These are phyloP conservation scores for Sebastes schlegelii DNA, from an alignment of 2,113 vertebrate species.

Conservation along the genomic window DNA sequence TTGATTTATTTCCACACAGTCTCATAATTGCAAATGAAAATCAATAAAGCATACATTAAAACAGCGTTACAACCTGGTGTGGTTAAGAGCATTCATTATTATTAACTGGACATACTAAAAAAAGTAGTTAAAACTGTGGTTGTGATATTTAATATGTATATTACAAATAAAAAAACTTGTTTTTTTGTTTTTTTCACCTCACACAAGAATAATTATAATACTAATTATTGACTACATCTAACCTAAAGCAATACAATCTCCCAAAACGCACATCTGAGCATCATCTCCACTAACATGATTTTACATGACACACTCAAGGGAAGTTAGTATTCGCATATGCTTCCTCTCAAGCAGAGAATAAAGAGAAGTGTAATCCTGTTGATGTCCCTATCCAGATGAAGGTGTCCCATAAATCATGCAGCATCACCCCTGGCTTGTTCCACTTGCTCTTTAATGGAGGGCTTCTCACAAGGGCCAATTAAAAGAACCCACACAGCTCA, in stretches of 20 bases:
- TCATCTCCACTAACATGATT: not conserved
- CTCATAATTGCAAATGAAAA: constrained; percentile 11
- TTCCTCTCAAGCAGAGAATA: constrained; percentile 50
- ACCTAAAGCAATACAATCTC: constrained; percentile 13
- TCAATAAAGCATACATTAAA: constrained; percentile 1
- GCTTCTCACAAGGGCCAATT: constrained; percentile 76
- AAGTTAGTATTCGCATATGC: constrained; percentile 28
- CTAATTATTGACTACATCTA: constrained; percentile 5
- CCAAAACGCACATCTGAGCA: not conserved
- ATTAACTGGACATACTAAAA: not conserved
- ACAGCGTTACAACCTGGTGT: not conserved
- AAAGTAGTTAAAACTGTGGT: not conserved
- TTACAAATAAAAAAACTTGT: not conserved
- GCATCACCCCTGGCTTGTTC: constrained; percentile 63
- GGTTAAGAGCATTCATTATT: constrained; percentile 3
- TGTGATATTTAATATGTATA: not conserved
- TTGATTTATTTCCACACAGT: not conserved
- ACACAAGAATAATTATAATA: not conserved
- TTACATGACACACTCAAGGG: not conserved
- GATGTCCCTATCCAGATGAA: constrained; percentile 63
- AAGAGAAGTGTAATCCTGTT: constrained; percentile 59
- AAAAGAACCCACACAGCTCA: constrained; percentile 71
- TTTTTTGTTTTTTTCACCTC: not conserved
- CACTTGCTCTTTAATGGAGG: constrained; percentile 64
- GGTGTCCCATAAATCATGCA: constrained; percentile 74